These are phyloP conservation scores for Arenaria interpres DNA, from an alignment of 2,113 vertebrate genomes.

Conservation along the genomic window DNA sequence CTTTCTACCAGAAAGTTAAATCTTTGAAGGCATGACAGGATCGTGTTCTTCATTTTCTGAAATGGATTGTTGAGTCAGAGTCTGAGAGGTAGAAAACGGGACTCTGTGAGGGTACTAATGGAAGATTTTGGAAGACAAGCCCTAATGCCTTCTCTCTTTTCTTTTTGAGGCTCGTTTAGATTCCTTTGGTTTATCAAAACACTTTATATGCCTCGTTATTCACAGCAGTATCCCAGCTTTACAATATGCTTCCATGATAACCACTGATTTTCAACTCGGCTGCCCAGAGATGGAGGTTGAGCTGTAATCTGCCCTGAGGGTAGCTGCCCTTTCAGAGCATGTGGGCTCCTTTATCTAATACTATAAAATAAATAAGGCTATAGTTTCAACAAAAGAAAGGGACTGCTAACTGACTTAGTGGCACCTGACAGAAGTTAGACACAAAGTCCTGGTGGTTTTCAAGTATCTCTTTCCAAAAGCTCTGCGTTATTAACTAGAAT, in stretches of 20 bases:
- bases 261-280: background rate
- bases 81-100: background rate
- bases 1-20: background rate
- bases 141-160: background rate
- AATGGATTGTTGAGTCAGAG: background rate
- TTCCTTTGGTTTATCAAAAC: conserved; percentile 50
- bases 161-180: background rate
- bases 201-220: background rate
- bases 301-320: conserved; percentile 37
- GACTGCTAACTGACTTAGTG: background rate
- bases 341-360: background rate
- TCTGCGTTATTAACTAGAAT: background rate
- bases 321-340: background rate
- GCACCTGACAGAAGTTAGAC: background rate
- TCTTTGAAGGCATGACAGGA: background rate
- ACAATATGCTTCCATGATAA: background rate
- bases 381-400: conserved; percentile 13
- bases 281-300: conserved; percentile 38
- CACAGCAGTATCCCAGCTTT: background rate
- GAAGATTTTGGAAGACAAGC: background rate
- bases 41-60: background rate
- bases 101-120: background rate
- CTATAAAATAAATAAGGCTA: background rate
- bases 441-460: background rate
- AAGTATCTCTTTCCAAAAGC: background rate